Base-by-base conservation (phyloP, 2,888 invertebrate genomes). In the Andricus curvator region DNA sequence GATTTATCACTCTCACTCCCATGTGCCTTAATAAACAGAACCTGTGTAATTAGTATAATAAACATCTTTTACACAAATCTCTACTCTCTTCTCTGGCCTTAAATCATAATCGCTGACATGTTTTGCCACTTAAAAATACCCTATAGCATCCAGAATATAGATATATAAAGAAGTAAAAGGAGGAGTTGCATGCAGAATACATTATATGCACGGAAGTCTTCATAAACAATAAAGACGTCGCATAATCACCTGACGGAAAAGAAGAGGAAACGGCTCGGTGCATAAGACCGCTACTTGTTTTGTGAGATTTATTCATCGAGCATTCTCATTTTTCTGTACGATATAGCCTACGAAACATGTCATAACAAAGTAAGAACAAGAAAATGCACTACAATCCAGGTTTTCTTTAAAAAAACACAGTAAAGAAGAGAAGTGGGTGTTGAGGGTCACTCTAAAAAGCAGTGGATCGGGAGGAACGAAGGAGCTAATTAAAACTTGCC, bases 401-500 rank as follows among this genome's bases (percentile, higher is more conserved):
- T 25, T 62, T 20, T 20, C 15, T 22, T 56, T 41, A 44, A 79
- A 77, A 29, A 68, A 33, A 79, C 51, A 56, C 17, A 29, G 51
- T 25, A 33, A 65, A 74, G 60, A 74, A 83, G 66, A 60, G 22
- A 33, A 68, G 22, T 70, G 60, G n/a, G 22, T 60, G 44, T 15
- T 68, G 41, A 74, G 67, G 41, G 51, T 56, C 68, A 74, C 60
- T 37, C 48, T 44, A 67, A 78, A 68, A n/a, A 62, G 62, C 37
- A 76, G 22, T n/a, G 66, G 29, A 66, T 25, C 25, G 68, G 2
- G 48, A 44, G 25, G 67, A 66, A 78, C 64, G 70, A 83, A 81
- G 77, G 81, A 84, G 86, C 81, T 83, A 84, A 86, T 87, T 85
- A 87, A 85, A 87, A 87, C 83, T 86, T 84, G 77, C 80, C 83